These are phyloP conservation scores for Phenganax stokvisi DNA, from an alignment of 92 coral and sea anemone genomes.

Conservation along the genomic window DNA sequence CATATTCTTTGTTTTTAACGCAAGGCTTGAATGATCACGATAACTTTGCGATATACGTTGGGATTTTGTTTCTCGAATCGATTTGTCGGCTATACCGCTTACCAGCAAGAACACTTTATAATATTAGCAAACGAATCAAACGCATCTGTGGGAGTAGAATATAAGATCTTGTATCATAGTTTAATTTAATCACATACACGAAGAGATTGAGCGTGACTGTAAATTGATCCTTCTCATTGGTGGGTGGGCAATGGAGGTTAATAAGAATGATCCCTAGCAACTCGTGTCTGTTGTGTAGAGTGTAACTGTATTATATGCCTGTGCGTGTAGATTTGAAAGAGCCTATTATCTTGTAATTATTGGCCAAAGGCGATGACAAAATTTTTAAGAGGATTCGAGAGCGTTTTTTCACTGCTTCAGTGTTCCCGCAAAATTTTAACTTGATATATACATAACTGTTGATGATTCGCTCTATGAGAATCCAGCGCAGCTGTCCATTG, in stretches of 20 bases:
- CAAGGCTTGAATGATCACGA: slow-evolving; percentile 2
- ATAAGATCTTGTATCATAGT: not conserved
- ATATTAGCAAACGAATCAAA: not conserved
- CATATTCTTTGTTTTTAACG: not conserved
- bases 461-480: not conserved
- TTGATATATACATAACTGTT: not conserved
- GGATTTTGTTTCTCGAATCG: not conserved
- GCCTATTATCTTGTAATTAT: too few relatives aligned
- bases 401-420: too few relatives aligned
- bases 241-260: not conserved
- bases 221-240: not conserved
- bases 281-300: not conserved
- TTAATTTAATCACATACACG: not conserved
- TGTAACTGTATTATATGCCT: not conserved
- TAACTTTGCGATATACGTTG: not conserved
- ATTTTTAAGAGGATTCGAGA: too few relatives aligned
- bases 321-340: too few relatives aligned
- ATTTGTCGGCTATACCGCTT: not conserved
- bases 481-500: not conserved
- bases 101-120: not conserved
- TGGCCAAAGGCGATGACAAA: too few relatives aligned
- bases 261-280: not conserved
- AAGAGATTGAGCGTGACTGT: not conserved
- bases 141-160: not conserved
- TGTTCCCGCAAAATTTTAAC: not conserved